phyloP scores from a whole-genome alignment of 2,797 vertebrate species.

The Acomys russatus region DNA sequence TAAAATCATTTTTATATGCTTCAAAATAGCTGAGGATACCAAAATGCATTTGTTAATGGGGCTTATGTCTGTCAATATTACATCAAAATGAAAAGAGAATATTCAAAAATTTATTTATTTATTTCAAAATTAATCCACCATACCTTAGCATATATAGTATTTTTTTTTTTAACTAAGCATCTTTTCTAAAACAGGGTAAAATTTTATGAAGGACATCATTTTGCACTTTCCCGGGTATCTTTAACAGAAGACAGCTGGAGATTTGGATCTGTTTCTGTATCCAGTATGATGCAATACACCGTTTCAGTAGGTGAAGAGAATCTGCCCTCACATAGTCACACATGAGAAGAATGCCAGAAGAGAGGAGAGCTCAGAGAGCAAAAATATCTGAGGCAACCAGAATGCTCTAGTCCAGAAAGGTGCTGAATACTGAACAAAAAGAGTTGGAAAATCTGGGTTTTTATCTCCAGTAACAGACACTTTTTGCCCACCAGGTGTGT shows the following conservation, averaged over 20 bases:
- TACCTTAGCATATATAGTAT: not conserved
- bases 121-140: slow-evolving; percentile 28
- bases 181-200: slow-evolving; percentile 27
- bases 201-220: not conserved
- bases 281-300: not conserved
- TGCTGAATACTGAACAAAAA: not conserved
- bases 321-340: not conserved
- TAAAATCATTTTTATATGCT: no score
- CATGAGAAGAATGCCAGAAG: not conserved
- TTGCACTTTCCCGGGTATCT: not conserved
- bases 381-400: not conserved
- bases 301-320: not conserved
- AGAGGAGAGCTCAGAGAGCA: not conserved
- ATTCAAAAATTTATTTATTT: slow-evolving; percentile 20
- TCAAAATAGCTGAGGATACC: slow-evolving; percentile 15
- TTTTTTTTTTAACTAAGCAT: slow-evolving; percentile 1
- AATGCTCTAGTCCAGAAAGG: not conserved
- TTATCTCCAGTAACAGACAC: not conserved
- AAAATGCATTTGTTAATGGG: not conserved
- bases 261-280: not conserved
- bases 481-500: not conserved
- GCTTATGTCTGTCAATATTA: not conserved
- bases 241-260: not conserved
- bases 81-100: slow-evolving; percentile 33
- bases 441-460: not conserved